Conservation (phyloP, 2,888 invertebrate genomes). For the Nymphalis urticae region DNA sequence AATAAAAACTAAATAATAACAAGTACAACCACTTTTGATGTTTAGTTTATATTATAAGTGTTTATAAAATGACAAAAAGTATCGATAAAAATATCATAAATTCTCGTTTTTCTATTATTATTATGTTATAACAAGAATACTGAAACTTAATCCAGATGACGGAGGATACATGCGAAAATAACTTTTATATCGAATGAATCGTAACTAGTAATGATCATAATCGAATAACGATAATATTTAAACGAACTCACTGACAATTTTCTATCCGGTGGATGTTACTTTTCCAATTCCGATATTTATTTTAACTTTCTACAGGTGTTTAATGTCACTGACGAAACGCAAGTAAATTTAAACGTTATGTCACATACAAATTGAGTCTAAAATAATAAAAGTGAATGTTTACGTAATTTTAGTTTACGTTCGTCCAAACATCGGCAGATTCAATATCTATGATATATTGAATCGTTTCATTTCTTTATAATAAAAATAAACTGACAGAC, state of each 20-base stretch:
- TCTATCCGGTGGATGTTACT: constrained; percentile 19
- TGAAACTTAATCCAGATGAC: too few species aligned
- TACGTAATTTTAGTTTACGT: constrained; percentile 5
- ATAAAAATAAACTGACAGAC: constrained; percentile 17
- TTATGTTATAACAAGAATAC: too few species aligned
- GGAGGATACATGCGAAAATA: neutral
- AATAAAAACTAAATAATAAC: too few species aligned
- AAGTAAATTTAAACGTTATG: constrained; percentile 6
- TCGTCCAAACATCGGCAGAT: constrained; percentile 1
- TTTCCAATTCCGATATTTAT: constrained; percentile 24
- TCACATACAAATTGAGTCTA: neutral
- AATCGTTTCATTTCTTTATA: constrained; percentile 6
- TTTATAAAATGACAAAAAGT: too few species aligned
- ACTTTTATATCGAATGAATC: neutral
- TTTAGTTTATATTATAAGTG: too few species aligned
- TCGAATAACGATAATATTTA: neutral
- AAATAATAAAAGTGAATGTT: constrained; percentile 4
- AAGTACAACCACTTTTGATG: too few species aligned
- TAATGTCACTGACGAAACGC: neutral
- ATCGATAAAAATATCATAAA: too few species aligned
- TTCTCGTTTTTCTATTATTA: too few species aligned
- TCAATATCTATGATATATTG: constrained; percentile 17
- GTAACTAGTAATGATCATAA: neutral
- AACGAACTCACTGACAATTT: constrained; percentile 12
- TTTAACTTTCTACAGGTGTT: constrained; percentile 27